Percentiles rank a stretch among this genome's conserved stretches.
Conservation (phyloP, 2,113 vertebrate species). For the Pollimyrus isidori region DNA sequence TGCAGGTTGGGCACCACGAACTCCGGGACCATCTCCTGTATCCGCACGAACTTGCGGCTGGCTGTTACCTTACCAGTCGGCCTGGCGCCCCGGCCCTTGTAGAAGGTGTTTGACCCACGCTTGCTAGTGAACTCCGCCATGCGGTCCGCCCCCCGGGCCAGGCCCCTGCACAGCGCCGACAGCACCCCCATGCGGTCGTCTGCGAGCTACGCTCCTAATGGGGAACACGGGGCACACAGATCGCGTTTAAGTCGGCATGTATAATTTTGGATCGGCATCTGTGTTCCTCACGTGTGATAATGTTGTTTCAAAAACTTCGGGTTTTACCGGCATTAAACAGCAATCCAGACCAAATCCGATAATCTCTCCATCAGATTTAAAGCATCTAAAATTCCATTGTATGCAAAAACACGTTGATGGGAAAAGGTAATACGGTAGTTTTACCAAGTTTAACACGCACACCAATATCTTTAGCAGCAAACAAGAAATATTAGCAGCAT, state of each 20-base stretch:
- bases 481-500: background rate
- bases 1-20: slow-evolving; percentile 81
- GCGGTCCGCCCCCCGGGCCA: slow-evolving; percentile 78
- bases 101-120: slow-evolving; percentile 70
- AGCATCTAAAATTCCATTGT: background rate
- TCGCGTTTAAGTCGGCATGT: background rate
- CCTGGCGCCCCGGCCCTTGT: slow-evolving; percentile 70
- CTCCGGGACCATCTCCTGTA: slow-evolving; percentile 73
- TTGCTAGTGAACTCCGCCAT: slow-evolving; percentile 85
- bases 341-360: background rate
- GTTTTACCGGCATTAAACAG: background rate
- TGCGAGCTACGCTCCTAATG: background rate
- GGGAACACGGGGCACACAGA: background rate
- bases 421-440: background rate
- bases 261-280: background rate
- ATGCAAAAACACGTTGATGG: background rate
- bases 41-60: slow-evolving; percentile 61
- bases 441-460: background rate
- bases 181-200: slow-evolving; percentile 69
- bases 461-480: background rate
- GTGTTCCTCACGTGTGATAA: background rate
- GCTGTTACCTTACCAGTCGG: slow-evolving; percentile 53
- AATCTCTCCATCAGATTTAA: background rate
- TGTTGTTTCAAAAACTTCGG: background rate
- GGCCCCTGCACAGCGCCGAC: slow-evolving; percentile 59